Evolutionary conservation across 2,888 invertebrate species (phyloP).

Genomic region (Exephanes ischioxanthus): DNA sequence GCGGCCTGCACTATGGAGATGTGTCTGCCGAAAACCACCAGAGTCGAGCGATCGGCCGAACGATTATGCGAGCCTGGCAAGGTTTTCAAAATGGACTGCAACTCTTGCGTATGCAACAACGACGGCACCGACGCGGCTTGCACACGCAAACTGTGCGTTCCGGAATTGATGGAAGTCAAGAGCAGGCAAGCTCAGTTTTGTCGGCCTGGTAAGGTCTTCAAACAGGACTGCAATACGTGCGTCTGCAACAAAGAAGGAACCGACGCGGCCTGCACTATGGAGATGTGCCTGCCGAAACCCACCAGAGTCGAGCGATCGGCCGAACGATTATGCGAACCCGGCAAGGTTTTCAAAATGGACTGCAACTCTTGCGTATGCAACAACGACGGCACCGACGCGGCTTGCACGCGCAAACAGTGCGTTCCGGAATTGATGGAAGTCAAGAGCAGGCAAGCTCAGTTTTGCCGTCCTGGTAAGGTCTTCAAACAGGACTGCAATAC

Average conservation of each 20-base stretch:
- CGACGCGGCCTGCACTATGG: background rate
- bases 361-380: constrained; percentile 86
- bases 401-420: background rate
- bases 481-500: too few relatives aligned
- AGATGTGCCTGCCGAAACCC: constrained; percentile 70
- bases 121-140: constrained; percentile 82
- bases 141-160: background rate
- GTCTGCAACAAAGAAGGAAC: too few relatives aligned
- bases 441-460: too few relatives aligned
- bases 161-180: too few relatives aligned
- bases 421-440: too few relatives aligned
- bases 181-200: too few relatives aligned
- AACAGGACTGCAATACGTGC: too few relatives aligned
- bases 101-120: constrained; percentile 86
- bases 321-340: constrained; percentile 75
- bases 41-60: background rate
- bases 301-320: background rate
- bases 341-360: constrained; percentile 78
- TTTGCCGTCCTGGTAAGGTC: too few relatives aligned
- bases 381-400: constrained; percentile 81
- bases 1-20: too few relatives aligned
- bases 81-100: constrained; percentile 82
- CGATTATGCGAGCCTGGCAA: constrained; percentile 78
- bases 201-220: too few relatives aligned
- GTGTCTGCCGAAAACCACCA: constrained; percentile 70